Evolutionary conservation across 2,888 invertebrate species (phyloP).

Genomic region (Phyllotreta striolata): DNA sequence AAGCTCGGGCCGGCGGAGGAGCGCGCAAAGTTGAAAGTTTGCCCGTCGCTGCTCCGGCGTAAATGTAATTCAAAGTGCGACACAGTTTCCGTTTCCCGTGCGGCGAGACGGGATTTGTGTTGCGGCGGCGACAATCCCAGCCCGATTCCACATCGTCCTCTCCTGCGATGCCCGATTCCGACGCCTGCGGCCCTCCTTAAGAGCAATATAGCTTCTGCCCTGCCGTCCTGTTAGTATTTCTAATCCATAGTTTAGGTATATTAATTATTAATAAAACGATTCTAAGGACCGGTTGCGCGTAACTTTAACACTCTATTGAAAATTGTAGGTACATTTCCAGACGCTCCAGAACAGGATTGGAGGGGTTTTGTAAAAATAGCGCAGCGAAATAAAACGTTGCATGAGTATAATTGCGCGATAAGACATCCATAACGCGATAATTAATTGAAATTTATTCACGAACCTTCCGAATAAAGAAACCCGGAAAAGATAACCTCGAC

Average conservation of each 20-base stretch:
- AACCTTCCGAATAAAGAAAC: slow-evolving; percentile 5
- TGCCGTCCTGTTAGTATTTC: too few relatives aligned
- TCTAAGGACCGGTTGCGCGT: too few relatives aligned
- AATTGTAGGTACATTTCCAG: too few relatives aligned
- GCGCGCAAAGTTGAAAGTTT: slow-evolving; percentile 44
- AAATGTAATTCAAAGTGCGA: slow-evolving; percentile 48
- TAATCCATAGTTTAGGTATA: too few relatives aligned
- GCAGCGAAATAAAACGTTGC: slow-evolving; percentile 8
- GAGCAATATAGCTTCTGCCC: too few relatives aligned
- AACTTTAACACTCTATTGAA: too few relatives aligned
- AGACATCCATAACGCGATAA: slow-evolving; percentile 10
- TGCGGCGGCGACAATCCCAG: slow-evolving; percentile 30
- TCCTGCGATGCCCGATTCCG: too few relatives aligned
- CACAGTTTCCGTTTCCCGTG: slow-evolving; percentile 50
- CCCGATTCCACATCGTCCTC: too few relatives aligned
- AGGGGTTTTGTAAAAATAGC: slow-evolving; percentile 5
- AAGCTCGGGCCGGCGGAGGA: slow-evolving; percentile 4
- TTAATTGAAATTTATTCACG: slow-evolving; percentile 17
- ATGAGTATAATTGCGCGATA: slow-evolving; percentile 9
- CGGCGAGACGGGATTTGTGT: slow-evolving; percentile 47
- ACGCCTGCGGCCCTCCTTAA: too few relatives aligned
- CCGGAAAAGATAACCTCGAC: slow-evolving; percentile 9
- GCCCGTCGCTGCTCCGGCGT: slow-evolving; percentile 44
- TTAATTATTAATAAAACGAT: too few relatives aligned
- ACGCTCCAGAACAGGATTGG: neutral